Evolutionary conservation across 2,797 vertebrate species (phyloP), one percentile per base, ranked within the genome.

Genomic region (Cygnus olor): DNA sequence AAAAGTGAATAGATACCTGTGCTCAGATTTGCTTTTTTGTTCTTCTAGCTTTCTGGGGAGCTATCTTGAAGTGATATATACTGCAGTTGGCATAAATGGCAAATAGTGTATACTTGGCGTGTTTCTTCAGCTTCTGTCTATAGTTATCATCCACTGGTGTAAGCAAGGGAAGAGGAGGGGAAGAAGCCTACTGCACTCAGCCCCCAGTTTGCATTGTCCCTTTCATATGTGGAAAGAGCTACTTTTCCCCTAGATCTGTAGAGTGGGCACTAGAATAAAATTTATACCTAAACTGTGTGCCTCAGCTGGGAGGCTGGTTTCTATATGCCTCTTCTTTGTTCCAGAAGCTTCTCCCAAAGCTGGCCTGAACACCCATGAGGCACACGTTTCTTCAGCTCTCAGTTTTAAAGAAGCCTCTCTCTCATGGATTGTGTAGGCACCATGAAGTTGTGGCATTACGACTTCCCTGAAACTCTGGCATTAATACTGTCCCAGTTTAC

Each of bases 351-450:
- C 51, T 57, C 49, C 27, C 53, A 53, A 53, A 36, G 77, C 11
- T 0, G 1, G 1, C 25, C 20, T 30, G 30, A 66, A 8, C n/a
- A 78, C 53, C 27, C 21, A 18, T 11, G 3, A n/a, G 32, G 30
- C 24, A 28, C 21, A 42, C 51, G 13, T 85, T 71, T 47, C 76
- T 79, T 44, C 1, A 11, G 30, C 34, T 54, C 22, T 72, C 11
- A 5, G 4, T 68, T 80, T 74, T 13, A 47, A 8, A 83, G 24
- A 2, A 14, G 14, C 30, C 11, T 54, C 30, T 78, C 84, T 70
- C 64, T 73, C 19, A 12, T 7, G 66, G 44, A 15, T 17, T 38
- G 3, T 70, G 20, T 58, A 47, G 45, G 28, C 20, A 42, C 14
- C 15, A 11, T 79, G 60, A 76, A 70, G 18, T 40, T 0, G 0